Evolutionary conservation across 2,888 invertebrate species (phyloP).

Genomic region (Ectropis crepuscularia): DNA sequence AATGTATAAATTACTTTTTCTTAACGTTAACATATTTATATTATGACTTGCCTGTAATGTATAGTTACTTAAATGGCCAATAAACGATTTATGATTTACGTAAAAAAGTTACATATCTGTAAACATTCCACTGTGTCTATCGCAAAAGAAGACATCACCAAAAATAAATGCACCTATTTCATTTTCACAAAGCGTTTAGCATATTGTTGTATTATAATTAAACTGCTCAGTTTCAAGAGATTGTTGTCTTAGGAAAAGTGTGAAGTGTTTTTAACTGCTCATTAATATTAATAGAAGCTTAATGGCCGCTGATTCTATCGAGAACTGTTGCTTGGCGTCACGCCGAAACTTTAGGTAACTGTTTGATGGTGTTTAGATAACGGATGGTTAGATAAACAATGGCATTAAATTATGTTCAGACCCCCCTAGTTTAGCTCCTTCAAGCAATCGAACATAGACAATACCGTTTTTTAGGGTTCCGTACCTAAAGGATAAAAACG

Average conservation of each 20-base stretch:
- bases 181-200: constrained; percentile 38
- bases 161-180: constrained; percentile 43
- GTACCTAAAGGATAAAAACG: too few species aligned
- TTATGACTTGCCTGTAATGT: too few species aligned
- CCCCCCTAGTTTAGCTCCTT: background rate
- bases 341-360: constrained; percentile 10
- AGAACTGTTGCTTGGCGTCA: constrained; percentile 4
- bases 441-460: background rate
- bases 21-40: too few species aligned
- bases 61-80: too few species aligned
- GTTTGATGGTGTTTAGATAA: background rate
- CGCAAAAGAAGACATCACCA: constrained; percentile 42
- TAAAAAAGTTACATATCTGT: constrained; percentile 8
- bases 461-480: too few species aligned
- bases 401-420: background rate
- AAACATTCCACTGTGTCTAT: constrained; percentile 24
- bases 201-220: constrained; percentile 48
- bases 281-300: constrained; percentile 39
- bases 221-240: constrained; percentile 46
- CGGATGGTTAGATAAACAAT: background rate
- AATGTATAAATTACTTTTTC: too few species aligned
- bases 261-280: constrained; percentile 42
- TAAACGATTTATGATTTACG: too few species aligned
- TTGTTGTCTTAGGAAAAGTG: constrained; percentile 42
- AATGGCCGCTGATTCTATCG: constrained; percentile 36